phyloP scores from a whole-genome alignment of 2,797 vertebrate species.

The Enteromius anoplus region DNA sequence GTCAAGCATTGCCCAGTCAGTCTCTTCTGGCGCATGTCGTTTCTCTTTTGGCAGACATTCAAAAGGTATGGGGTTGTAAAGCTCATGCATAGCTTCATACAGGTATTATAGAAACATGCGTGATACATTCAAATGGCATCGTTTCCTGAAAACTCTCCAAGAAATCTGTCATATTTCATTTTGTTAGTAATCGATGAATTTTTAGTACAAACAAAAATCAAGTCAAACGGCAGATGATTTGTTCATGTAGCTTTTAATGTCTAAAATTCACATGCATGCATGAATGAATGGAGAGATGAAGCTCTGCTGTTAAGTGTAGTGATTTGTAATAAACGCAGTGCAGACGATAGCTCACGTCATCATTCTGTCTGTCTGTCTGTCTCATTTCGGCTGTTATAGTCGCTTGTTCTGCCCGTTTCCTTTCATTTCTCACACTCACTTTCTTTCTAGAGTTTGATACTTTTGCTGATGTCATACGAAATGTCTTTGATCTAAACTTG shows the following conservation, averaged over 20 bases:
- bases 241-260: background rate
- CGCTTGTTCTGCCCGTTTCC: constrained; percentile 29
- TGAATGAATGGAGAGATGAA: background rate
- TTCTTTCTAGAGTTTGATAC: constrained; percentile 65
- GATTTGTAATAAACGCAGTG: background rate
- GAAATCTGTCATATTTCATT: background rate
- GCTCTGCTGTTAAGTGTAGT: background rate
- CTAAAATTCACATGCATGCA: constrained; percentile 4
- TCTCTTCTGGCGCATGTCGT: background rate
- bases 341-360: background rate
- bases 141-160: background rate
- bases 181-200: background rate
- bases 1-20: background rate
- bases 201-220: background rate
- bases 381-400: background rate
- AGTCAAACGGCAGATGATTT: background rate
- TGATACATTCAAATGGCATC: background rate
- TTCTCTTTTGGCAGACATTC: too few relatives aligned
- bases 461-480: constrained; percentile 62
- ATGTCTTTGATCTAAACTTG: constrained; percentile 71
- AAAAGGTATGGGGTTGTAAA: background rate
- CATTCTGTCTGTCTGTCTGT: constrained; percentile 10
- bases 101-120: background rate
- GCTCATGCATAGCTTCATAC: background rate
- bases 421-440: constrained; percentile 38